Evolutionary conservation across 2,888 invertebrate genomes (phyloP), one percentile per base, ranked within the genome.

Genomic region (Ennomos quercinarius): DNA sequence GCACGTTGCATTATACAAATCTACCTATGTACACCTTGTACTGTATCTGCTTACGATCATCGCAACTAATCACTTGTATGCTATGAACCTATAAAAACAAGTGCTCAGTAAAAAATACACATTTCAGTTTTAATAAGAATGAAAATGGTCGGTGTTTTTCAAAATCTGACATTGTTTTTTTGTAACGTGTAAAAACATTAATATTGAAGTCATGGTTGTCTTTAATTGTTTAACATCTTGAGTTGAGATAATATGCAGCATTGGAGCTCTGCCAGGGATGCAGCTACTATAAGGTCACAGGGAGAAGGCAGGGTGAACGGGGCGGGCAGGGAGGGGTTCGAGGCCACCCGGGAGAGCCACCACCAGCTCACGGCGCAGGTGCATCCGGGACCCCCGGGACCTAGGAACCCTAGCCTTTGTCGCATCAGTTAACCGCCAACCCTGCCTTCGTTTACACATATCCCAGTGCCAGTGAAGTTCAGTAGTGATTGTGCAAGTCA

Each of bases 201-300:
- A 58, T 56, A 58, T 63, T 43, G 36, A 59, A 62, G 52, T 54
- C 48, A 48, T 50, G 61, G 62, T 55, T 66, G 61, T 56, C 38
- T 34, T 51, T 48, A 58, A 60, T 61, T 66, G 60, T 47, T 57
- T 53, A 11, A 53, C 27, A 4, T 27, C 5, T 6, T 6, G 59
- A 48, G 57, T 46, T 34, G 41, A 57, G 35, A 58, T 47, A 52
- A 71, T 68, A 70, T 76, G 81, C 79, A 83, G 77, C 66, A 36
- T 76, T 87, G 88, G 89, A 87, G 63, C 58, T 61, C 60, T 64
- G 84, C 91, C 91, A 88, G 86, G 84, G 89, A 85, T 90, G 91
- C 89, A 89, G 71, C 74, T 70, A 47, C 64, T 85, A 6, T 27
- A 89, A 88, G 91, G 91, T 88, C 87, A 69, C 61, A 73, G 51